These are phyloP conservation scores for Protosalanx chinensis DNA, from an alignment of 2,797 vertebrate species.

Conservation along the genomic window DNA sequence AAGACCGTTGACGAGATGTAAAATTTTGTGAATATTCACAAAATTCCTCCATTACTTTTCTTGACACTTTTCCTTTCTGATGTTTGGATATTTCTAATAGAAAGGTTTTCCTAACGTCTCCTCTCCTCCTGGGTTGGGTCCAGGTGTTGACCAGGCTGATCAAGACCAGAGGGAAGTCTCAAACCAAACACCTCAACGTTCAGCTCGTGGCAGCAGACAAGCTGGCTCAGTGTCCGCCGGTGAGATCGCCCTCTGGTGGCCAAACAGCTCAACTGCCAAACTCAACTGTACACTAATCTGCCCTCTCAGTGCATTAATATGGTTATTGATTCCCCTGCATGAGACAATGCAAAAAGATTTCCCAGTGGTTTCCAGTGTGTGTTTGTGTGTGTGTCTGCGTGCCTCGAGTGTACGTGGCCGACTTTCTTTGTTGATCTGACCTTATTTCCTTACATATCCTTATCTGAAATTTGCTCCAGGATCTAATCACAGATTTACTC, in stretches of 20 bases:
- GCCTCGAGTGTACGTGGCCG: not conserved
- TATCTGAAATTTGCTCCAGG: constrained; percentile 10
- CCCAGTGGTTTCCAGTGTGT: not conserved
- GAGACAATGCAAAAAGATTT: not conserved
- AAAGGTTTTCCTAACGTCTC: not conserved
- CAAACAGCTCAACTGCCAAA: not conserved
- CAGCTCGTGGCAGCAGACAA: constrained; percentile 98
- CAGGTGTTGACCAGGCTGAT: constrained; percentile 96
- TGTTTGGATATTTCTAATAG: too few relatives aligned
- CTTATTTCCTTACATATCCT: constrained; percentile 24
- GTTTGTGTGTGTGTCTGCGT: not conserved
- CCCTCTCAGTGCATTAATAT: not conserved
- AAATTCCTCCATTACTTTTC: too few relatives aligned
- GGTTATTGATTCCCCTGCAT: not conserved
- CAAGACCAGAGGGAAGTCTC: constrained; percentile 97
- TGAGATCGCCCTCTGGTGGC: constrained; percentile 68
- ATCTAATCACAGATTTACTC: constrained; percentile 19
- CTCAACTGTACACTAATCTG: too few relatives aligned
- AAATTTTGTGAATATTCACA: too few relatives aligned
- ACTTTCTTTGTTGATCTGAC: constrained; percentile 13
- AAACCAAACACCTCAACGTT: constrained; percentile 97
- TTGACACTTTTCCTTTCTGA: too few relatives aligned
- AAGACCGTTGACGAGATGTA: too few relatives aligned
- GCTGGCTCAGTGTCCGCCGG: constrained; percentile 91
- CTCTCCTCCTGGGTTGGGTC: constrained; percentile 15